These are phyloP conservation scores for Branchinecta lindahli DNA, from an alignment of 1,140 invertebrate genomes.

Conservation along the genomic window DNA sequence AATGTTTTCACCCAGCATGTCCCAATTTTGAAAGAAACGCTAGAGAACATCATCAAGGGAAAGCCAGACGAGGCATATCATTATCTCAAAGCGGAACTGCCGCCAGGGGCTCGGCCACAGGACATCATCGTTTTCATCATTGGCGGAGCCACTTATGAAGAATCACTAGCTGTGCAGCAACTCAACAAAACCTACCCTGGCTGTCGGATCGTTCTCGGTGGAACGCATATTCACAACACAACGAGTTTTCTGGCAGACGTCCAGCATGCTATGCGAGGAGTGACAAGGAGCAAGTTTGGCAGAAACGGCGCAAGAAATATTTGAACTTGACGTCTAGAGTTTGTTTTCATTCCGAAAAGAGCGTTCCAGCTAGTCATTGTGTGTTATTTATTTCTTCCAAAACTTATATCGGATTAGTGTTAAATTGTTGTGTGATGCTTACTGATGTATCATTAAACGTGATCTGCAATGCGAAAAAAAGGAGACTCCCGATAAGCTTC, in stretches of 20 bases:
- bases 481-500: no score
- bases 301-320: neutral
- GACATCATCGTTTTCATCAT: slow-evolving; percentile 90
- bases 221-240: slow-evolving; percentile 81
- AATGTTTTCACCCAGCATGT: slow-evolving; percentile 95
- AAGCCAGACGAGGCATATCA: slow-evolving; percentile 65
- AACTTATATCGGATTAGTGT: no score
- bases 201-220: slow-evolving; percentile 68
- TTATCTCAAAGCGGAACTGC: slow-evolving; percentile 25
- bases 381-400: no score
- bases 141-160: slow-evolving; percentile 94
- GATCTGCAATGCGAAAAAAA: no score
- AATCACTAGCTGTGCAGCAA: slow-evolving; percentile 70
- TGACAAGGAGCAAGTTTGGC: neutral
- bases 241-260: slow-evolving; percentile 59
- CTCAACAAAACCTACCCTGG: slow-evolving; percentile 55
- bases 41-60: slow-evolving; percentile 79
- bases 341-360: no score
- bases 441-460: no score
- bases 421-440: no score
- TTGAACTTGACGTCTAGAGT: neutral
- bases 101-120: slow-evolving; percentile 43
- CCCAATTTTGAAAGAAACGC: slow-evolving; percentile 61
- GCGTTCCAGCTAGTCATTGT: no score
- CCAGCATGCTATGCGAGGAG: slow-evolving; percentile 28